A percentile compares a stretch with the other conserved stretches of the same genome.
These are phyloP conservation scores for Axinella damicornis DNA, from an alignment of 37 sponge, comb jelly and placozoan genomes.

Conservation along the genomic window DNA sequence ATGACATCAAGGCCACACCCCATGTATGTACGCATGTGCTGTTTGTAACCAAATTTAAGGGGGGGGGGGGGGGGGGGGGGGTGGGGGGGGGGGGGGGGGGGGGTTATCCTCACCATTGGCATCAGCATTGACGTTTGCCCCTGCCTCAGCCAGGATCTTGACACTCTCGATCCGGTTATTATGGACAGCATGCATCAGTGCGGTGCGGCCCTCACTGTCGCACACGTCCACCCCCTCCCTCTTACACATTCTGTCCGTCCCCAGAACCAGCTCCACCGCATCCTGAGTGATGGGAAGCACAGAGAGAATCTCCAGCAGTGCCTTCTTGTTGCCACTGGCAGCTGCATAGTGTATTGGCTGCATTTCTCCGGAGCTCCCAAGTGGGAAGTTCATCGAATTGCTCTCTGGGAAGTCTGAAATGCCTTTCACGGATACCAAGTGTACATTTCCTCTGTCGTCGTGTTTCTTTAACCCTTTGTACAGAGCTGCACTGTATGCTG, in stretches of 20 bases:
- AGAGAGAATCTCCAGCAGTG: conserved; percentile 33
- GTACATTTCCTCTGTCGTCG: conserved; percentile 27
- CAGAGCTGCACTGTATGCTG: neutral
- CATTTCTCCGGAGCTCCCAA: conserved; percentile 54
- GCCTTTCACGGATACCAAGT: conserved; percentile 54
- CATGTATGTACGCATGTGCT: no score
- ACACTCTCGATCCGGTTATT: conserved; percentile 62
- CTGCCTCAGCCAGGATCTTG: conserved; percentile 71
- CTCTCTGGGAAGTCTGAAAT: conserved; percentile 6
- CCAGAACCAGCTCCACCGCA: conserved; percentile 61
- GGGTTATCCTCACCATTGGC: conserved; percentile 49
- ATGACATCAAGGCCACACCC: no score
- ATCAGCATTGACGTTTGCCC: conserved; percentile 64
- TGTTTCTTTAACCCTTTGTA: conserved; percentile 35
- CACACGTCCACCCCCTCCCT: conserved; percentile 64
- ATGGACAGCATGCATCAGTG: conserved; percentile 92
- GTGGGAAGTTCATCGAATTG: conserved; percentile 16
- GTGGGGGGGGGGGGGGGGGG: conserved; percentile 3
- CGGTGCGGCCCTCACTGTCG: conserved; percentile 81
- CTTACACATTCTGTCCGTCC: conserved; percentile 37
- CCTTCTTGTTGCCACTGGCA: conserved; percentile 72
- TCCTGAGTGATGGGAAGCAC: conserved; percentile 49
- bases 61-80: conserved; percentile 12
- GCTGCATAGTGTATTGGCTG: conserved; percentile 69
- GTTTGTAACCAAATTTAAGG: no score